Conservation (phyloP, 2,888 invertebrate genomes). For the Drosophila multiciliata region DNA sequence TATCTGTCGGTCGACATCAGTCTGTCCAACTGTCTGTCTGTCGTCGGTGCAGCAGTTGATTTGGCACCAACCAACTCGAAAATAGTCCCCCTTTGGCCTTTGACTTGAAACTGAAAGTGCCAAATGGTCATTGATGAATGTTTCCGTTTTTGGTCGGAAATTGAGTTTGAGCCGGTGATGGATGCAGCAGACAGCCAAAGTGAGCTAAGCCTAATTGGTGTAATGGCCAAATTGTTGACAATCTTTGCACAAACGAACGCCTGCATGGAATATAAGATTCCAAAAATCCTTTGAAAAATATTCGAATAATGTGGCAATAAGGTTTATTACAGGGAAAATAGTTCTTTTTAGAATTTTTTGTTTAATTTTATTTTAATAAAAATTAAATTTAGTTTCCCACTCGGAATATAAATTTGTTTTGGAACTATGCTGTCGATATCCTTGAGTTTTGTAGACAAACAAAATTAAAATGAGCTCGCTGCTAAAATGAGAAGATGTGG, state of each 20-base stretch:
- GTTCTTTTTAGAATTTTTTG: not conserved
- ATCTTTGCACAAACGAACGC: not conserved
- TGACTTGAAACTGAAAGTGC: constrained; percentile 69
- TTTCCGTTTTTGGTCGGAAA: constrained; percentile 59
- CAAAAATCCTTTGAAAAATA: not conserved
- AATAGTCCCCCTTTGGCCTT: constrained; percentile 43
- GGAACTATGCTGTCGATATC: not conserved
- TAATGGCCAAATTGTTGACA: constrained; percentile 38
- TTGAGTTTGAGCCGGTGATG: constrained; percentile 38
- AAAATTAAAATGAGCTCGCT: not conserved
- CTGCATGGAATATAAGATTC: not conserved
- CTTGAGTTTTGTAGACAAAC: not conserved
- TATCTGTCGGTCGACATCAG: constrained; percentile 21
- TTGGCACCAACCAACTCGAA: constrained; percentile 57
- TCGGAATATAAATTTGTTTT: not conserved
- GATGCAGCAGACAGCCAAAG: constrained; percentile 26
- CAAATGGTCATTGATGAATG: constrained; percentile 69
- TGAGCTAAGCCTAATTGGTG: constrained; percentile 45
- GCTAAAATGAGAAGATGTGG: not conserved
- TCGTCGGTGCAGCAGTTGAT: constrained; percentile 57
- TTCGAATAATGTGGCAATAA: not conserved
- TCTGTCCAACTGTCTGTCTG: constrained; percentile 27
- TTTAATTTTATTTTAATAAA: not conserved
- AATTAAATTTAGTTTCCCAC: not conserved
- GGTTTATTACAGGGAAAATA: not conserved